phyloP scores from a whole-genome alignment of 2,888 invertebrate species.

The Agrotis puta region DNA sequence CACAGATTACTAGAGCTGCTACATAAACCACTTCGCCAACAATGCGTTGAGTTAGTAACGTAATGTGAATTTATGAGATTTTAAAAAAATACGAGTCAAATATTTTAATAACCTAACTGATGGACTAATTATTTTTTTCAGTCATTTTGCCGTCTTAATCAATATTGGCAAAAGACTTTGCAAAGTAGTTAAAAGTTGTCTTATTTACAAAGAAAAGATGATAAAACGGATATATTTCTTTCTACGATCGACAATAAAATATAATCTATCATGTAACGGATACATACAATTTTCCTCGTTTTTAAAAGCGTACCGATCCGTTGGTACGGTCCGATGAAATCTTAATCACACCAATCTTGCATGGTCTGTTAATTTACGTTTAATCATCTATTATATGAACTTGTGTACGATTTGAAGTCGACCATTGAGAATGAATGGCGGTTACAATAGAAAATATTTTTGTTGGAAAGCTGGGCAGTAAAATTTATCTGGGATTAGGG shows the following conservation, averaged over 20 bases:
- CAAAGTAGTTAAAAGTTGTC: no score
- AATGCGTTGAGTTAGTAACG: no score
- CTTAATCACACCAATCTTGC: constrained; percentile 63
- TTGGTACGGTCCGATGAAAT: constrained; percentile 55
- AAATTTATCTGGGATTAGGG: neutral
- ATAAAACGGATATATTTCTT: neutral
- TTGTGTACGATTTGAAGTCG: constrained; percentile 32
- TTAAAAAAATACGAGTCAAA: no score
- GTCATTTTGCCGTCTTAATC: no score
- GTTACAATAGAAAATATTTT: constrained; percentile 4
- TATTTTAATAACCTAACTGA: no score
- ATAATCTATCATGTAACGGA: constrained; percentile 42
- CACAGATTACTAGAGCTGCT: no score
- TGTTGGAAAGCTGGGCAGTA: neutral
- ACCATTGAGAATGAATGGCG: constrained; percentile 7
- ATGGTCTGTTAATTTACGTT: constrained; percentile 67
- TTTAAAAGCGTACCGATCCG: constrained; percentile 48
- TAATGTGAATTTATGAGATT: no score
- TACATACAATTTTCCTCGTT: constrained; percentile 29
- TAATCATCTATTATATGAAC: constrained; percentile 55
- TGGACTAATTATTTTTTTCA: no score
- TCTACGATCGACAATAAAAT: constrained; percentile 2
- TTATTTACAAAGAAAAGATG: no score
- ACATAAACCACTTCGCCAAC: no score
- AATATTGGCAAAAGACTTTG: no score